Evolutionary conservation across 2,797 vertebrate species (phyloP), one percentile per base, ranked within the genome.

Genomic region (Lepus townsendii): DNA sequence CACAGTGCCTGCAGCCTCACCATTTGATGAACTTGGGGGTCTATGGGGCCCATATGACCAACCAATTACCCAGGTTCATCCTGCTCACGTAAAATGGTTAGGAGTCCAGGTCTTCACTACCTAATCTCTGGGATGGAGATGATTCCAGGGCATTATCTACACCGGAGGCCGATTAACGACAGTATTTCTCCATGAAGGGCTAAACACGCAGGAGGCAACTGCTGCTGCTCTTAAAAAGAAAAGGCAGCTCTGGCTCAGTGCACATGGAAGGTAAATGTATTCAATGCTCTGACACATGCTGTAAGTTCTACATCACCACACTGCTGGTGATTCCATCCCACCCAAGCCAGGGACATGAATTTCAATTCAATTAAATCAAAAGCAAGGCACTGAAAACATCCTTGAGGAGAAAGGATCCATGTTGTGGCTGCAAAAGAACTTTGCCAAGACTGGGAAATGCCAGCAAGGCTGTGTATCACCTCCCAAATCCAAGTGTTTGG

Each of bases 281-380:
- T 27, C 88, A 77, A 13, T 50, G 8, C 7, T n/a, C 38, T 16
- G 19, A 30, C 30, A 83, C 52, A 52, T 20, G 10, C 2, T 17
- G 17, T 26, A 76, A 79, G 27, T 30, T 72, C 83, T 76, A 16
- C 16, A 68, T 12, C 22, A 26, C 17, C 8, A n/a, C 71, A 69
- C 5, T 0, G 2, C 22, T 30, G 38, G n/a, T 3, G 24, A 96
- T 68, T 66, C 89, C 35, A 78, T 42, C 92, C 27, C 54, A 47
- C 4, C 5, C 19, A 54, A 78, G 47, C 60, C 22, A 13, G 19
- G 66, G 65, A 79, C 66, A 92, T 35, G 8, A 80, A 63, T 84
- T 85, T 82, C 93, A 87, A 68, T 78, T 72, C 27, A 14, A 27
- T 57, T 88, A 83, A 35, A 75, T 62, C 77, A 86, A 71, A 88